Base-by-base conservation (phyloP, 2,888 invertebrate genomes). In the Drosophila cracens region DNA sequence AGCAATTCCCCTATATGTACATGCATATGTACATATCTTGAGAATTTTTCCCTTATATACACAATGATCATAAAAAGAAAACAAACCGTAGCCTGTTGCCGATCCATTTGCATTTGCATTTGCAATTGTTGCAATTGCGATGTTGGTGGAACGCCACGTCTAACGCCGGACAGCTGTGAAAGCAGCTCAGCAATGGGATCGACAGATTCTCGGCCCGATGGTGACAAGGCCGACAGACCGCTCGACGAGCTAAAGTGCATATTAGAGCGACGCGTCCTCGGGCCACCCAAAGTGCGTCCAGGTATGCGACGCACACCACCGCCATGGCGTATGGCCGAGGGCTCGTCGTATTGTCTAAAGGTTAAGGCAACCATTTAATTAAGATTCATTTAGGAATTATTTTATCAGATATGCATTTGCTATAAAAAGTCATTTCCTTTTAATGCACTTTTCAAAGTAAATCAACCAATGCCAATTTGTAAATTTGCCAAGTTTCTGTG, bases 171-270 rank as follows among this genome's bases (percentile, higher is more conserved):
- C 93, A 99, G 94, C 94, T 99, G 99, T 70, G 98, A 98, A 81
- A 99, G 94, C 81, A 99, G 94, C 94, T 99, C 99, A 78, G 98
- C 98, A 91, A 99, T 99, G 72, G 99, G 99, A 94, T 99, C 99
- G 79, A 98, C 98, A 78, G 97, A 96, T 93, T 98, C 98, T 88
- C 98, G 96, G 91, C 97, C 97, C 57, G 93, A 97, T 83, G 98
- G 98, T 89, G 97, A 97, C 91, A 97, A 94, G 83, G 97, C 96
- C 90, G 97, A 96, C 90, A 98, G 95, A 74, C 97, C 97, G 89
- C 96, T 96, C 86, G 97, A 96, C 86, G 97, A 96, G 94, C 97
- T 97, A 94, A 98, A 98, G 94, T 98, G 98, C 98, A 98, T 98
- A 94, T 98, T 98, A 89, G 97, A 96, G 91, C 98, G 95, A 75